Conservation (phyloP, 1,140 invertebrate species). For the Zophobas morio region DNA sequence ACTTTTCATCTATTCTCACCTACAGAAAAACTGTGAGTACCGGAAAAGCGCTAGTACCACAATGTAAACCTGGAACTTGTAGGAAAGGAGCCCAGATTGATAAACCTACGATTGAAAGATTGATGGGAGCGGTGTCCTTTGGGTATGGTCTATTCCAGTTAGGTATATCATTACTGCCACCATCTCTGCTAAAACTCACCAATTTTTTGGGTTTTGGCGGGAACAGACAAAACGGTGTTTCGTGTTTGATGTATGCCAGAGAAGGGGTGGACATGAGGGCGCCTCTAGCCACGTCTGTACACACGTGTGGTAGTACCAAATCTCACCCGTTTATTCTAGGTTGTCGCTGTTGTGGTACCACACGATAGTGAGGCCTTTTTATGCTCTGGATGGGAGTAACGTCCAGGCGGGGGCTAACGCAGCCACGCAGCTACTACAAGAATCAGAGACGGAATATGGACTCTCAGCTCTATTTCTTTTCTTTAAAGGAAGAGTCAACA, state of each 20-base stretch:
- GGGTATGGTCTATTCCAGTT: slow-evolving; percentile 83
- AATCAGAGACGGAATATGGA: slow-evolving; percentile 74
- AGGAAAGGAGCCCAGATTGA: slow-evolving; percentile 45
- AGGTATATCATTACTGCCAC: slow-evolving; percentile 79
- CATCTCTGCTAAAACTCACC: slow-evolving; percentile 77
- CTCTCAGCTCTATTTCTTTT: slow-evolving; percentile 81
- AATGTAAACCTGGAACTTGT: neutral
- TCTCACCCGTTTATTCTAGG: slow-evolving; percentile 64
- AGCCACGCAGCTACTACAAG: slow-evolving; percentile 74
- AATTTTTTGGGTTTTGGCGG: slow-evolving; percentile 83
- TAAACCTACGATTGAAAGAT: slow-evolving; percentile 70
- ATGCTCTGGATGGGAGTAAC: slow-evolving; percentile 77
- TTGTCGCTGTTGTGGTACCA: slow-evolving; percentile 83
- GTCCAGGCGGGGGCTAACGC: slow-evolving; percentile 74
- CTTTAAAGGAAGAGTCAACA: slow-evolving; percentile 77
- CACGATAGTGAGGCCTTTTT: slow-evolving; percentile 81
- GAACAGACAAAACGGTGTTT: slow-evolving; percentile 75
- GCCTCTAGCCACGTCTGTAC: slow-evolving; percentile 77
- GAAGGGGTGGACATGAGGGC: slow-evolving; percentile 80
- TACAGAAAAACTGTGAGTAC: slow-evolving; percentile 45
- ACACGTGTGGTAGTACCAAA: neutral
- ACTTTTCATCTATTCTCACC: slow-evolving; percentile 29
- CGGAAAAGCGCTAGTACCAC: neutral
- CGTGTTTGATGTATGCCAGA: slow-evolving; percentile 77
- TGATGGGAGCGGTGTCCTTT: slow-evolving; percentile 81